These are phyloP conservation scores for Aethina tumida DNA, from an alignment of 1,140 invertebrate genomes.

Conservation along the genomic window DNA sequence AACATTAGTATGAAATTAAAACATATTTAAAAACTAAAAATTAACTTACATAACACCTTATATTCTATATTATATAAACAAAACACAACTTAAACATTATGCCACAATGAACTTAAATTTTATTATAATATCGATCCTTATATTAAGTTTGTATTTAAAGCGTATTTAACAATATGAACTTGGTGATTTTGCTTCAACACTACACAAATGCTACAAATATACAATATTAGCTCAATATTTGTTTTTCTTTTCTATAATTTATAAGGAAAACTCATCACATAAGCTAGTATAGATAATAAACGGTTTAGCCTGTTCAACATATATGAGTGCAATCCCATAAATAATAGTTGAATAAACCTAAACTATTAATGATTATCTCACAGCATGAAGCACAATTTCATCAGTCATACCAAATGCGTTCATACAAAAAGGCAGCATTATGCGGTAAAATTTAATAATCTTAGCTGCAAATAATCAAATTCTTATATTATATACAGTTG, in stretches of 20 bases:
- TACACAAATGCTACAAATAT: conserved; percentile 22
- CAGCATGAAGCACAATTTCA: conserved; percentile 17
- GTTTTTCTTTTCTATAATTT: conserved; percentile 14
- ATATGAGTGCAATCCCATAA: background rate
- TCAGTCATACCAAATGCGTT: conserved; percentile 14
- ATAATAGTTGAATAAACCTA: conserved; percentile 12
- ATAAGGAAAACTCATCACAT: conserved; percentile 28
- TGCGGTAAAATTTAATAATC: conserved; percentile 7
- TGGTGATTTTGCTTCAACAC: conserved; percentile 20
- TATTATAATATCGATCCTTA: too few species aligned
- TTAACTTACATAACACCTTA: too few species aligned
- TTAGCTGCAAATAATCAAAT: background rate
- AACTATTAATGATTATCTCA: conserved; percentile 12
- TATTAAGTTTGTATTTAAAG: too few species aligned
- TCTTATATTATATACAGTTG: background rate
- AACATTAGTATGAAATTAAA: too few species aligned
- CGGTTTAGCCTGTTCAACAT: background rate
- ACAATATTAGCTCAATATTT: conserved; percentile 20
- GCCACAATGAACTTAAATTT: too few species aligned
- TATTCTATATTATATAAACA: too few species aligned
- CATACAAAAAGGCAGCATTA: conserved; percentile 22
- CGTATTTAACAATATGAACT: too few species aligned
- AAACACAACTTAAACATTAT: too few species aligned
- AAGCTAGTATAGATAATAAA: conserved; percentile 18
- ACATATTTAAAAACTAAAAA: too few species aligned